A percentile compares a stretch with the other conserved stretches of the same genome.
Conservation (phyloP, 2,888 invertebrate genomes). For the Pyrochroa serraticornis region DNA sequence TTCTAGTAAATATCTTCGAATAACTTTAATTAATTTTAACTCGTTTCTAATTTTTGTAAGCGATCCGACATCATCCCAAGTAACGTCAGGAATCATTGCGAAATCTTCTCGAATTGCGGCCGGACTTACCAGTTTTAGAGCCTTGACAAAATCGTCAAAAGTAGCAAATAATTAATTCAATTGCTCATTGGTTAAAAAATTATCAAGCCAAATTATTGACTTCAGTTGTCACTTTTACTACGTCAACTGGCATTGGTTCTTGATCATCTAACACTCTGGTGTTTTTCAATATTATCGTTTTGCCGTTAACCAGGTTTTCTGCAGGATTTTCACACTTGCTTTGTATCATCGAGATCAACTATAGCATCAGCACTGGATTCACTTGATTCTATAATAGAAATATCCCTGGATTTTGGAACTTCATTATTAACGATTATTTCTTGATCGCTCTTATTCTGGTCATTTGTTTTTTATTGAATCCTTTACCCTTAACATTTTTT, state of each 20-base stretch:
- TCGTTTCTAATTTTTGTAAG: constrained; percentile 86
- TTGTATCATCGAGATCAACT: constrained; percentile 39
- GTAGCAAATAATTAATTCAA: constrained; percentile 71
- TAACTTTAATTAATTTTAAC: constrained; percentile 83
- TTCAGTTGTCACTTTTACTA: constrained; percentile 39
- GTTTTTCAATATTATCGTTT: background rate
- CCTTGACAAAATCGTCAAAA: constrained; percentile 77
- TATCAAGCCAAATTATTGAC: constrained; percentile 68
- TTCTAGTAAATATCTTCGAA: no score
- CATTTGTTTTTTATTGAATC: constrained; percentile 19
- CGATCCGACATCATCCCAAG: constrained; percentile 97
- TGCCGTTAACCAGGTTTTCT: constrained; percentile 10
- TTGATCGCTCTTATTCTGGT: constrained; percentile 33
- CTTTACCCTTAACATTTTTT: constrained; percentile 26
- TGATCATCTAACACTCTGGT: constrained; percentile 4
- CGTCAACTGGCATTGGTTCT: constrained; percentile 36
- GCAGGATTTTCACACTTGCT: constrained; percentile 33
- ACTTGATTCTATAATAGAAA: constrained; percentile 34
- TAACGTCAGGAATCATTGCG: constrained; percentile 95
- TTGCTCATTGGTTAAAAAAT: constrained; percentile 67
- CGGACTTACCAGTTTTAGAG: constrained; percentile 84
- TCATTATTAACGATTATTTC: constrained; percentile 45
- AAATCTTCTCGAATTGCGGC: constrained; percentile 97
- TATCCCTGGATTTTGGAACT: constrained; percentile 25
- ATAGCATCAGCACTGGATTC: constrained; percentile 23